Percentiles rank a stretch among this genome's conserved stretches.
Conservation (phyloP, 1,140 invertebrate genomes). For the Lasioglossum baleicum region DNA sequence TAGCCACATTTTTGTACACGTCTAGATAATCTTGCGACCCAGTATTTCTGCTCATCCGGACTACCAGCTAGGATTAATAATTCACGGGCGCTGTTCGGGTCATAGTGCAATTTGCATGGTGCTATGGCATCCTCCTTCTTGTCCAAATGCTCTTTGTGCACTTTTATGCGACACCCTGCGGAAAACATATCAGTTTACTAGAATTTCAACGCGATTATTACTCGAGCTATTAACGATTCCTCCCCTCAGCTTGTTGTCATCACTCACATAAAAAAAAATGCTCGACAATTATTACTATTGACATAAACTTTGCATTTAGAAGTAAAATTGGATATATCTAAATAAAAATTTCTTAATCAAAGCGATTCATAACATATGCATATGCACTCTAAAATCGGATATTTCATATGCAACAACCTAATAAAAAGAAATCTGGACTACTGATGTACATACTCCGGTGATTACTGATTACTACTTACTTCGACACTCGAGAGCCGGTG, state of each 20-base stretch:
- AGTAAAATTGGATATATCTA: no score
- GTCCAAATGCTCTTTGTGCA: constrained; percentile 96
- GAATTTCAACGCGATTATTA: background rate
- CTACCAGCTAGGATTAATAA: constrained; percentile 91
- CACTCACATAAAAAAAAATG: no score
- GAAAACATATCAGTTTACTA: constrained; percentile 9
- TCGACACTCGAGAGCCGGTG: constrained; percentile 97
- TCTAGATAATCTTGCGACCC: constrained; percentile 94
- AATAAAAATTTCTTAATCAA: no score
- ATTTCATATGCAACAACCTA: no score
- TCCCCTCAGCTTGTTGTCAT: no score
- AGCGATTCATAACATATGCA: no score
- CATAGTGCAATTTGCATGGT: constrained; percentile 95
- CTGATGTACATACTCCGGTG: no score
- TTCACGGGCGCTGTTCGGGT: constrained; percentile 95
- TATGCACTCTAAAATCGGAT: no score
- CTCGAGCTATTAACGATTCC: no score
- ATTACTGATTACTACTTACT: constrained; percentile 81
- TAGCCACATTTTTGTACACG: constrained; percentile 97
- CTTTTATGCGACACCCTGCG: constrained; percentile 96
- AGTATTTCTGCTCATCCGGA: constrained; percentile 93
- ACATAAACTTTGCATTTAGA: no score
- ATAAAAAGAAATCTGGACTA: no score
- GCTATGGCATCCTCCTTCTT: constrained; percentile 91
- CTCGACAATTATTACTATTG: no score